Evolutionary conservation across 1,140 invertebrate genomes (phyloP), one percentile per base, ranked within the genome.

Genomic region (Drosophila albomicans): DNA sequence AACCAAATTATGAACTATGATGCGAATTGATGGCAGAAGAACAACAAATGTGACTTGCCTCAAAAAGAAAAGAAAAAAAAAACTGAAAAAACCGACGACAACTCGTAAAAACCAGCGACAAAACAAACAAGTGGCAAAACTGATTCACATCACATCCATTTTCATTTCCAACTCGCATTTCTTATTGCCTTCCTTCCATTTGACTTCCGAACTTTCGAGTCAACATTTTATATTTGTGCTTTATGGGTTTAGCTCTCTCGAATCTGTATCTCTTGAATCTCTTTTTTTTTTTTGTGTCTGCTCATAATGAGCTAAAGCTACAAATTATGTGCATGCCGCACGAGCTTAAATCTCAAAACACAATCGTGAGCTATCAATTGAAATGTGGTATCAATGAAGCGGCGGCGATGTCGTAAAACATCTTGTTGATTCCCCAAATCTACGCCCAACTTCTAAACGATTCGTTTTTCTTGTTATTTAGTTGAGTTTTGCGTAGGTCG

Each of bases 301-400:
- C 28, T 25, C 25, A 61, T 43, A 45, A 69, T 70, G 35, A 75
- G 75, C 32, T 35, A 41, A 41, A 41, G 54, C 49, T 57, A 69
- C 63, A 85, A 85, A 71, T 85, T 86, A 85, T 85, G 78, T 74
- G 81, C 78, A 85, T 85, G 75, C 81, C 81, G 41, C 72, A 59
- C 25, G 20, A 65, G 78, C 65, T 86, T 85, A 86, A 79, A 75
- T 16, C 57, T 7, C 11, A 10, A 10, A 48, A 48, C 16, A 41
- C 45, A 51, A 59, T 52, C 35, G 66, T 52, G 56, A 61, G 66
- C n/a, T 41, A 73, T 73, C 71, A 69, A 68, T 74, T 68, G 54
- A 67, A 73, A 46, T 67, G 20, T 25, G 64, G 46, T 41, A 38
- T 68, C 56, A 68, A 66, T 30, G 43, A 25, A 61, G 15, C 61